Conservation (phyloP, 53 echinoderm and acorn worm species). For the Mesocentrotus franciscanus region DNA sequence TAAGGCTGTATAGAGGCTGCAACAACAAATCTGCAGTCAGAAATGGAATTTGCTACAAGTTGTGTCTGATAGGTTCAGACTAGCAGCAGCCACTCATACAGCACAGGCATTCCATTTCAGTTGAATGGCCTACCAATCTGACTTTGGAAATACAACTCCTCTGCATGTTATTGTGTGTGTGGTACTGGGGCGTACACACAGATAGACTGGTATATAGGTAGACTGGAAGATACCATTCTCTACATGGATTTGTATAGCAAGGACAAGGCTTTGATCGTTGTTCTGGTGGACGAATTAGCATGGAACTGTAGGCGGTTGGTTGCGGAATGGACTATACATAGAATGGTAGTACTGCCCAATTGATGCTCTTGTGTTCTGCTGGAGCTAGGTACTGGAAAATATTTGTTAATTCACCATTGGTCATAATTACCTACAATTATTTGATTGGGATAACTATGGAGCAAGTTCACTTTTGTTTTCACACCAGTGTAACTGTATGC, state of each 20-base stretch:
- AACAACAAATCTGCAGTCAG: not conserved
- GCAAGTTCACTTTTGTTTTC: not conserved
- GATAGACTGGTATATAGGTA: not conserved
- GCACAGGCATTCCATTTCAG: conserved; percentile 23
- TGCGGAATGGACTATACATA: not conserved
- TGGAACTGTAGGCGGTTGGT: conserved; percentile 1
- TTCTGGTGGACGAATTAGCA: conserved; percentile 25
- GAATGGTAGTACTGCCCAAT: not conserved
- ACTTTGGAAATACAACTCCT: conserved; percentile 10
- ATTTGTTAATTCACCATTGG: conserved; percentile 27
- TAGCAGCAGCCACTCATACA: not conserved
- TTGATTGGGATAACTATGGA: not conserved
- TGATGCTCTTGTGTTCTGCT: not conserved
- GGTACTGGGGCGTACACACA: conserved; percentile 29
- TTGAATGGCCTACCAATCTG: conserved; percentile 35
- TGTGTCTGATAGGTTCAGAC: not conserved
- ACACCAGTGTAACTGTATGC: not conserved
- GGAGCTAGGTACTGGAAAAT: not conserved
- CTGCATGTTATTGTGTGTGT: conserved; percentile 50
- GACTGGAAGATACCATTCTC: conserved; percentile 38
- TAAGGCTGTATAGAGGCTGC: no score
- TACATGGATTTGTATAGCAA: conserved; percentile 28
- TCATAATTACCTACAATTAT: not conserved
- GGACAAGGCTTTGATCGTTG: conserved; percentile 16
- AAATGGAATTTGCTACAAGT: not conserved